Evolutionary conservation across 2,888 invertebrate genomes (phyloP), one percentile per base, ranked within the genome.

Genomic region (Pollenia griseotomentosa): DNA sequence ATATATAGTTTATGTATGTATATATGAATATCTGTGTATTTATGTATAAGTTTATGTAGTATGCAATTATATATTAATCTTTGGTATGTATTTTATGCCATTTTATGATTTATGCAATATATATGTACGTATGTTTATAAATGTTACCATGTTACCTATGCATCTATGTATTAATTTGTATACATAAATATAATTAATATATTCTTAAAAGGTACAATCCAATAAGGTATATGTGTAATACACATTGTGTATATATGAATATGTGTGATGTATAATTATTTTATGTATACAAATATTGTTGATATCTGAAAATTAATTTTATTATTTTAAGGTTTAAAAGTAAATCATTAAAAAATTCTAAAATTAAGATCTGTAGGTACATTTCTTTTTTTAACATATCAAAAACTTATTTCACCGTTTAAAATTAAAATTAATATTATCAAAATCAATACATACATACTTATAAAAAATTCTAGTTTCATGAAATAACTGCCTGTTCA

Each of bases 11-110:
- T 44, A 78, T 74, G 53, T 63, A 63, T 63, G 23, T 79, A 86
- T 80, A 82, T 89, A 88, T 84, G 75, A 9, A 48, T 89, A 87
- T 83, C n/a, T 83, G 83, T 89, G 57, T 85, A 70, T 79, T 19
- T 71, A 75, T 85, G 74, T 86, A 61, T 70, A 59, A 70, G 70
- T 80, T 46, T 88, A 78, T 88, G 86, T 77, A 65, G 14, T 59
- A 79, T 55, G 19, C 23, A 10, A 10, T 75, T 12, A 11, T 81
- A 51, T 59, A 74, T 70, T 61, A 59, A 68, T 78, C 66, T 78
- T 78, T 68, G 78, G 59, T 85, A 66, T 84, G 23, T 68, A 84
- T 42, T 40, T 12, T 80, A 83, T 68, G 12, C 57, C 46, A 75
- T 14, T 44, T 23, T 82, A 65, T 73, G 23, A 16, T 51, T 73